A percentile compares a stretch with the other conserved stretches of the same genome.
Conservation (phyloP, 2,797 vertebrate genomes). For the Sebastes minor region DNA sequence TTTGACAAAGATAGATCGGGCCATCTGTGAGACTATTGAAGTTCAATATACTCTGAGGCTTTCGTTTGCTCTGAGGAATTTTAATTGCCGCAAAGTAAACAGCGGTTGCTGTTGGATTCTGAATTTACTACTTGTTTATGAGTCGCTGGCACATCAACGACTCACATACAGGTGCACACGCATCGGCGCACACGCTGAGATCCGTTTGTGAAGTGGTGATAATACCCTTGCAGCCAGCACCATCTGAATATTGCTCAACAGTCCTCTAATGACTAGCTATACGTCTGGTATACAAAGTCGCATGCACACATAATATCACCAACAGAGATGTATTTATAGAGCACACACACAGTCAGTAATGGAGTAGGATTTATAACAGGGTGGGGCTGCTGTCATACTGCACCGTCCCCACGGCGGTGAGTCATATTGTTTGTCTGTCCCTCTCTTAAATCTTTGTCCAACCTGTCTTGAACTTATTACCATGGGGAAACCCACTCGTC, state of each 20-base stretch:
- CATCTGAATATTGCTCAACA: slow-evolving; percentile 12
- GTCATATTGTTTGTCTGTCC: slow-evolving; percentile 53
- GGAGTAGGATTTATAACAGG: slow-evolving; percentile 40
- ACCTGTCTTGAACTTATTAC: slow-evolving; percentile 46
- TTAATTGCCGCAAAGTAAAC: slow-evolving; percentile 76
- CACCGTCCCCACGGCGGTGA: slow-evolving; percentile 49
- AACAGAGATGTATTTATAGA: slow-evolving; percentile 15
- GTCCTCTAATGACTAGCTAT: slow-evolving; percentile 17
- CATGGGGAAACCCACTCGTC: slow-evolving; percentile 24
- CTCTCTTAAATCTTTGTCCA: slow-evolving; percentile 56
- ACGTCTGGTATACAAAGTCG: neutral
- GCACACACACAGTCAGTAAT: neutral
- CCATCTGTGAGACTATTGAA: slow-evolving; percentile 78
- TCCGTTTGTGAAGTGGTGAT: slow-evolving; percentile 3
- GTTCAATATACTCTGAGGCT: slow-evolving; percentile 73
- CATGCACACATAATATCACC: neutral
- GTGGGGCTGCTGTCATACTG: slow-evolving; percentile 40
- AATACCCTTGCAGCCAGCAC: slow-evolving; percentile 14
- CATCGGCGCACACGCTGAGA: neutral
- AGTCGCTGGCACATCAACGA: slow-evolving; percentile 21
- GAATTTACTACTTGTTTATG: slow-evolving; percentile 67
- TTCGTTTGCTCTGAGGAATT: slow-evolving; percentile 75
- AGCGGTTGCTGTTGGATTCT: slow-evolving; percentile 51
- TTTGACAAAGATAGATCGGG: slow-evolving; percentile 76
- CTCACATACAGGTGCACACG: slow-evolving; percentile 27